Conservation (phyloP, 1,140 invertebrate species). For the Battus philenor region DNA sequence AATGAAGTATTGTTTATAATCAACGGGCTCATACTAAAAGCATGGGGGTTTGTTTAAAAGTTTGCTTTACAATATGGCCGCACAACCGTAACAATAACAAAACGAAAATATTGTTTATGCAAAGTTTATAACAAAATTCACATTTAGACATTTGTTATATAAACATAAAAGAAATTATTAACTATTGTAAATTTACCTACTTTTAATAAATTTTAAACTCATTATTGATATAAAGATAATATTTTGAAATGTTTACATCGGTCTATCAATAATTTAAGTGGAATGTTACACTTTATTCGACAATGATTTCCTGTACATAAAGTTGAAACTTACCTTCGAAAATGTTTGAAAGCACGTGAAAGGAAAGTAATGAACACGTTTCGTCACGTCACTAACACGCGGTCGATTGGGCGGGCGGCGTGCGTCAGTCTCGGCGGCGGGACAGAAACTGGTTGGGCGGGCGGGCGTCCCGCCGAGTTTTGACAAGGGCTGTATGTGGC, state of each 20-base stretch:
- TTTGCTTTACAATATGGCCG: constrained; percentile 1
- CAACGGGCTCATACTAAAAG: constrained; percentile 5
- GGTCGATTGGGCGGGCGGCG: constrained; percentile 31
- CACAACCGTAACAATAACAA: background rate
- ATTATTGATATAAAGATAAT: no score
- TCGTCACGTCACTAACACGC: constrained; percentile 27
- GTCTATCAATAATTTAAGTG: no score
- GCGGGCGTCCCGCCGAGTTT: constrained; percentile 25
- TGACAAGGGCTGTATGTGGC: constrained; percentile 12
- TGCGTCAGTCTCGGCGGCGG: constrained; percentile 34
- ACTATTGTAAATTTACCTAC: background rate
- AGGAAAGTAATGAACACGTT: constrained; percentile 30
- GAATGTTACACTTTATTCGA: no score
- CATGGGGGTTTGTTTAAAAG: background rate
- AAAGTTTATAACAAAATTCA: background rate
- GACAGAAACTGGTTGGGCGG: constrained; percentile 42
- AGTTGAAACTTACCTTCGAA: constrained; percentile 5
- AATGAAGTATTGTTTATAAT: constrained; percentile 10
- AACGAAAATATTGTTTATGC: background rate
- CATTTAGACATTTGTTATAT: background rate
- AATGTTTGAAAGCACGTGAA: constrained; percentile 4
- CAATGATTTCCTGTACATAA: no score
- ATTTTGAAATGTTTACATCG: background rate
- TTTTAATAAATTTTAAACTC: no score
- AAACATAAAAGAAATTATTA: no score